phyloP scores from a whole-genome alignment of 2,113 vertebrate species.

The Pseudorectes ferrugineus region DNA sequence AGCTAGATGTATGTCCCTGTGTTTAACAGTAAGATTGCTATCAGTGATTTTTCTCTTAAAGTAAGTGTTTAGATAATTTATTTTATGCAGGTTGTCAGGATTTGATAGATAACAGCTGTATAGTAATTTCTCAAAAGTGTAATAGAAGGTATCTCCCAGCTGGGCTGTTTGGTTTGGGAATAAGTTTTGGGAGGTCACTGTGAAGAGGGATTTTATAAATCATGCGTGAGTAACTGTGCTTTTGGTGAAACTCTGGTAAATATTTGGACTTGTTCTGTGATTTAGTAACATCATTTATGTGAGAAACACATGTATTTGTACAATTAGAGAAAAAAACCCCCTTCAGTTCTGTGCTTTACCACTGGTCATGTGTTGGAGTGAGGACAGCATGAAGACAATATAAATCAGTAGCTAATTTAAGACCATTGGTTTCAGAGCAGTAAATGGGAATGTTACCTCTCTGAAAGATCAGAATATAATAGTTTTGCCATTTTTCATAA shows the following conservation, averaged over 20 bases:
- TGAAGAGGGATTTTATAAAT: background rate
- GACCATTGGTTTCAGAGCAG: background rate
- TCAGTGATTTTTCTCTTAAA: constrained; percentile 28
- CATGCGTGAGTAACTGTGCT: background rate
- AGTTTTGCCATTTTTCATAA: background rate
- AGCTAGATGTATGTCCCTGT: background rate
- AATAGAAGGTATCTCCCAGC: background rate
- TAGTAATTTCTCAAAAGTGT: background rate
- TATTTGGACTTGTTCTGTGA: background rate
- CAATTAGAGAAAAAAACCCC: background rate
- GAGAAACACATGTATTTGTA: background rate
- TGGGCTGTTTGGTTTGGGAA: background rate
- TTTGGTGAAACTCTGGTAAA: background rate
- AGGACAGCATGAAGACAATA: background rate
- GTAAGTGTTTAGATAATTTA: constrained; percentile 20
- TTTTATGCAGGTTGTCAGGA: background rate
- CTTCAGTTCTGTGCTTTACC: background rate
- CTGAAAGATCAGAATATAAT: background rate
- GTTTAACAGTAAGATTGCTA: background rate
- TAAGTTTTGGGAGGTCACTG: background rate
- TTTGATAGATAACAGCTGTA: constrained; percentile 26
- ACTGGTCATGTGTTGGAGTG: background rate
- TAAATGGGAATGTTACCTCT: background rate
- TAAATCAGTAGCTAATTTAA: background rate
- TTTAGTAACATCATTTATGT: background rate